phyloP scores from a whole-genome alignment of 2,888 invertebrate genomes.

The Odontocerum albicorne region DNA sequence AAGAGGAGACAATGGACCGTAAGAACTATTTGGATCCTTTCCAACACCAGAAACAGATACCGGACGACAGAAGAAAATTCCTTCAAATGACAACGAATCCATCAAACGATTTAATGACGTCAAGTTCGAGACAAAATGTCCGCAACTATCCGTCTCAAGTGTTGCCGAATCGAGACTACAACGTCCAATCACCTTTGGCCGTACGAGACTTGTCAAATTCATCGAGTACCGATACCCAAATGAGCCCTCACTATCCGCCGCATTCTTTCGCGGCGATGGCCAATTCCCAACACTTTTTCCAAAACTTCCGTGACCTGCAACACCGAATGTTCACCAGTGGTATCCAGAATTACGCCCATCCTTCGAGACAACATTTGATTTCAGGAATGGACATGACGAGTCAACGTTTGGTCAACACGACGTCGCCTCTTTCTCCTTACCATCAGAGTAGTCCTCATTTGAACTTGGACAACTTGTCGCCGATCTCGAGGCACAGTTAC shows the following conservation, averaged over 20 bases:
- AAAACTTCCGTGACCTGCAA: conserved; percentile 28
- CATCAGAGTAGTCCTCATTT: conserved; percentile 21
- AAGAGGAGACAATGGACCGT: conserved; percentile 8
- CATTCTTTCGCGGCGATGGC: conserved; percentile 23
- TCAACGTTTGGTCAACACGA: conserved; percentile 24
- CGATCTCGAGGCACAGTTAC: conserved; percentile 26
- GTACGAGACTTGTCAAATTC: conserved; percentile 24
- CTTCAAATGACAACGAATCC: background rate
- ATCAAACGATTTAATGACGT: too few species aligned
- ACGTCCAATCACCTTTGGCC: conserved; percentile 17
- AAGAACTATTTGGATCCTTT: conserved; percentile 19
- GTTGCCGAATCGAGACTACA: conserved; percentile 10
- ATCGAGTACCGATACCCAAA: conserved; percentile 6
- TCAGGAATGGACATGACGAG: conserved; percentile 29
- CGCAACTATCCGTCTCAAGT: conserved; percentile 16
- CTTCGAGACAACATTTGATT: background rate
- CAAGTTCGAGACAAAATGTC: conserved; percentile 16
- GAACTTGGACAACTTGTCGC: conserved; percentile 20
- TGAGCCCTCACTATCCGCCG: conserved; percentile 16
- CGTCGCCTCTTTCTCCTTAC: conserved; percentile 21
- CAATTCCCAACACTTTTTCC: conserved; percentile 23
- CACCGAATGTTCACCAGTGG: conserved; percentile 23
- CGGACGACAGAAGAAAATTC: conserved; percentile 22
- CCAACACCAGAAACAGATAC: conserved; percentile 5
- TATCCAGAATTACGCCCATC: conserved; percentile 19